Conservation (phyloP, 2,797 vertebrate species). For the Cottoperca gobio region DNA sequence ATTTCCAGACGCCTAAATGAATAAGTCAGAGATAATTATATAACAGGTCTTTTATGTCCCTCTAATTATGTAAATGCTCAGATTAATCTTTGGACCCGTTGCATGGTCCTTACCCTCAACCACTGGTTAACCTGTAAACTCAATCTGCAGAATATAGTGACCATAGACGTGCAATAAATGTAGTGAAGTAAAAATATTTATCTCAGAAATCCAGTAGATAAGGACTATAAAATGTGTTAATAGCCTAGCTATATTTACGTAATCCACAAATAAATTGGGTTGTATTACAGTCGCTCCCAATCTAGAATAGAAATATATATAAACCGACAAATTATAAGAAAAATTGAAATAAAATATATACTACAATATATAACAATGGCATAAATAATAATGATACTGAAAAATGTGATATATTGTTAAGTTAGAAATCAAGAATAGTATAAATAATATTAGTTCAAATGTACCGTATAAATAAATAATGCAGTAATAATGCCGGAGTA, state of each 20-base stretch:
- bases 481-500: not conserved
- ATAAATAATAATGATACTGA: too few species aligned
- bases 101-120: not conserved
- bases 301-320: too few species aligned
- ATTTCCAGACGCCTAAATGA: not conserved
- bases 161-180: not conserved
- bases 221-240: not conserved
- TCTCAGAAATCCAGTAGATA: not conserved
- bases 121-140: not conserved
- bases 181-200: not conserved
- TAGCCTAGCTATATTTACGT: not conserved
- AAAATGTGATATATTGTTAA: too few species aligned
- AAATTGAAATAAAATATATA: too few species aligned
- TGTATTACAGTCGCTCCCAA: too few species aligned
- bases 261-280: too few species aligned
- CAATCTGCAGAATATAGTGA: not conserved
- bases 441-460: too few species aligned
- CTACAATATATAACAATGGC: too few species aligned
- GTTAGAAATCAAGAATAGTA: too few species aligned
- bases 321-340: too few species aligned
- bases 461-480: too few species aligned
- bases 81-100: not conserved
- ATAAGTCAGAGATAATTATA: not conserved
- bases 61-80: not conserved
- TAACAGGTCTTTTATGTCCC: not conserved